A percentile compares a stretch with the other conserved stretches of the same genome.
phyloP scores from a whole-genome alignment of 2,888 invertebrate genomes.

The Orgyia antiqua region DNA sequence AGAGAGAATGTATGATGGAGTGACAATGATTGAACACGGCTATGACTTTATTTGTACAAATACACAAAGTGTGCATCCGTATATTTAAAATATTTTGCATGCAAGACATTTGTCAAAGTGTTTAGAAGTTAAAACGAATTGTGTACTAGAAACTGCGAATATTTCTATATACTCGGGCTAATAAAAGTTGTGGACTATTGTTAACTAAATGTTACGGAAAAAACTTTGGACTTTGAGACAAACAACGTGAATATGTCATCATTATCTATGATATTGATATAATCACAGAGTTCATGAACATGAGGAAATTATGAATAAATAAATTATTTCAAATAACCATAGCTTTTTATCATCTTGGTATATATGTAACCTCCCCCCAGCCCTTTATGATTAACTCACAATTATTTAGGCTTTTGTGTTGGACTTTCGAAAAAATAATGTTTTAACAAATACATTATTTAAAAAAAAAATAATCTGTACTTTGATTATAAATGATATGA shows the following conservation, averaged over 20 bases:
- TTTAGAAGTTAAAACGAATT: slow-evolving; percentile 7
- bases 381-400: slow-evolving; percentile 1
- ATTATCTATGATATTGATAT: slow-evolving; percentile 8
- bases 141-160: slow-evolving; percentile 9
- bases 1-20: no score
- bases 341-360: slow-evolving; percentile 8
- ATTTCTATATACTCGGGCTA: slow-evolving; percentile 3
- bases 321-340: slow-evolving; percentile 11
- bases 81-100: slow-evolving; percentile 6
- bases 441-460: background rate
- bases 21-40: no score
- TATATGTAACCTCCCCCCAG: no score
- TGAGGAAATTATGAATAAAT: slow-evolving; percentile 8
- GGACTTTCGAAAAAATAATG: background rate
- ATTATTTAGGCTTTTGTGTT: background rate
- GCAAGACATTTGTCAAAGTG: slow-evolving; percentile 1
- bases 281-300: slow-evolving; percentile 11
- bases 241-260: slow-evolving; percentile 7
- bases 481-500: background rate
- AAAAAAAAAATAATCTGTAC: background rate
- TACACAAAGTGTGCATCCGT: no score
- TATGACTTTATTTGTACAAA: no score
- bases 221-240: slow-evolving; percentile 6
- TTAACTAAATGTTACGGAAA: slow-evolving; percentile 5
- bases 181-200: slow-evolving; percentile 9